Percentiles rank a stretch among this genome's conserved stretches.
These are phyloP conservation scores for Agrotis clavis DNA, from an alignment of 2,888 invertebrate genomes.

Conservation along the genomic window DNA sequence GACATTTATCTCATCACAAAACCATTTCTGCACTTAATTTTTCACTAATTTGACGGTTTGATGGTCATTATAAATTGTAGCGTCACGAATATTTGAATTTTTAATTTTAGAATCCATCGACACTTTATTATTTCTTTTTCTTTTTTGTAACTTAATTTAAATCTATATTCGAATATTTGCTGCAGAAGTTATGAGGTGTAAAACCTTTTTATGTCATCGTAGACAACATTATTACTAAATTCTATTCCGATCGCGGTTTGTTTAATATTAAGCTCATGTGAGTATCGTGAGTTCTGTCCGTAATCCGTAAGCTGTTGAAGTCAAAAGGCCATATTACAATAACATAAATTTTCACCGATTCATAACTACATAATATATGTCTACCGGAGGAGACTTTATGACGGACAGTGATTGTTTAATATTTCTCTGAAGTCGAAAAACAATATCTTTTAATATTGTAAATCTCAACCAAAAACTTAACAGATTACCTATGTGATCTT, in stretches of 20 bases:
- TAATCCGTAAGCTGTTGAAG: constrained; percentile 21
- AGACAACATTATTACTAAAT: no score
- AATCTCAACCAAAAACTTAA: no score
- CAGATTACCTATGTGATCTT: no score
- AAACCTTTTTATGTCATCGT: no score
- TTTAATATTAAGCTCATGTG: constrained; percentile 1
- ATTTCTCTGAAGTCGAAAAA: no score
- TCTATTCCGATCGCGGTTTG: not conserved
- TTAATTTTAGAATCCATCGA: not conserved
- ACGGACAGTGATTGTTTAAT: not conserved
- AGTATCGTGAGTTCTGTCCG: constrained; percentile 7
- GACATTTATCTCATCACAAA: constrained; percentile 46
- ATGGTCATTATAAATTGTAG: constrained; percentile 28
- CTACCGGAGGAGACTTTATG: constrained; percentile 1
- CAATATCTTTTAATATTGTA: no score
- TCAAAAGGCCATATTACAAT: no score
- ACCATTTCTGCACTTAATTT: constrained; percentile 39
- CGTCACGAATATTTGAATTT: constrained; percentile 4
- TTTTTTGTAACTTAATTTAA: not conserved
- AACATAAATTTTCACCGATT: no score
- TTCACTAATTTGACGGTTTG: constrained; percentile 35
- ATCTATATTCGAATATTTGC: no score
- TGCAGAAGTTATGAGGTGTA: no score
- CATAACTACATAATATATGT: no score
- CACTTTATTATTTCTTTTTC: not conserved